Base-by-base conservation (phyloP, 2,113 vertebrate species). In the Eptesicus fuscus region DNA sequence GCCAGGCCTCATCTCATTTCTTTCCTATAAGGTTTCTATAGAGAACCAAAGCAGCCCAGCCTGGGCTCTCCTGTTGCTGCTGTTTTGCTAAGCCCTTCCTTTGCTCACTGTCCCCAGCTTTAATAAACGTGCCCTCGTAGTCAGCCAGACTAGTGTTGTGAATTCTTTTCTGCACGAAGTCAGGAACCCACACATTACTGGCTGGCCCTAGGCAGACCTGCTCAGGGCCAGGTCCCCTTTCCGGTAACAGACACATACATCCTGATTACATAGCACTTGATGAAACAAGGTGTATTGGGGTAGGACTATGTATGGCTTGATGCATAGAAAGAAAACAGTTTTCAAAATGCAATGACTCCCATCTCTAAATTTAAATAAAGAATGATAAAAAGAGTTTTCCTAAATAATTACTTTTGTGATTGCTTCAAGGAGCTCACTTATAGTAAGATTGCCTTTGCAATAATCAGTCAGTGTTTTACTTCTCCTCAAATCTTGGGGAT, bases 391-490 rank as follows among this genome's bases (percentile, higher is more conserved):
- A 22, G 70, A 49, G 4, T n/a, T 77, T 88, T 56, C 37, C 63
- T 94, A 86, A 89, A 44, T 35, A 51, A 87, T 32, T 96, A 37
- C 78, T 85, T 90, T 44, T 88, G 42, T 84, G 37, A 49, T 83
- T 84, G 56, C 17, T 84, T 73, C 12, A 16, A 67, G 51, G 17
- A 49, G 4, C 25, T 17, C 32, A 40, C 28, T 88, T 78, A 35
- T 7, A 79, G 77, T 20, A 53, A 53, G 17, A 61, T 32, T 44
- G 23, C 30, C 47, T 42, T 73, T 59, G 23, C 6, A n/a, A 14
- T 71, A 69, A 13, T 78, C 37, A 61, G 20, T 71, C 44, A 61
- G 20, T 56, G 63, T 49, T 47, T 74, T 79, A 8, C 47, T 37
- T 35, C 22, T 73, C 32, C 22, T 73, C 32, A 92, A 32, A 61